These are phyloP conservation scores for Proteles cristata DNA, from an alignment of 2,113 vertebrate species.

Conservation along the genomic window DNA sequence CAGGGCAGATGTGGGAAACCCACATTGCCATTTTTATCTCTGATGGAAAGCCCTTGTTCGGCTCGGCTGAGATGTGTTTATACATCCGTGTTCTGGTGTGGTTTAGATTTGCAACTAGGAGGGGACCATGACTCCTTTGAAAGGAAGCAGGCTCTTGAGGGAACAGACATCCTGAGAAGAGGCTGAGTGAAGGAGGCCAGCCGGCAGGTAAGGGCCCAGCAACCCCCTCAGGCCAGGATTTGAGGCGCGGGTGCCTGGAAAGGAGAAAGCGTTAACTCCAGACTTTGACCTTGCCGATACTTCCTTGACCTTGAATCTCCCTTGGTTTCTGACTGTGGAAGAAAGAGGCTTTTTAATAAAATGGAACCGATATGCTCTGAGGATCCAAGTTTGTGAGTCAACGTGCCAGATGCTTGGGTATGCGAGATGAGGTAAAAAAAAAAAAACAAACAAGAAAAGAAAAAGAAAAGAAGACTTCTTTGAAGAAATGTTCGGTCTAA, in stretches of 20 bases:
- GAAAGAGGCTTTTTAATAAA: slow-evolving; percentile 37
- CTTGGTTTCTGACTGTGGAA: not conserved
- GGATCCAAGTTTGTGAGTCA: not conserved
- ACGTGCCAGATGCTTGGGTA: not conserved
- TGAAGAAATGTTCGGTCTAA: not conserved
- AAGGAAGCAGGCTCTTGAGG: not conserved
- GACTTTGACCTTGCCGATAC: not conserved
- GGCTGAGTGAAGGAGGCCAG: too few species aligned
- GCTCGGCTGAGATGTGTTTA: slow-evolving; percentile 54
- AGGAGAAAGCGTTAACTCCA: not conserved
- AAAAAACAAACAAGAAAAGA: not conserved
- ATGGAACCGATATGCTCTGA: not conserved
- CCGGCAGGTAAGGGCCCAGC: not conserved
- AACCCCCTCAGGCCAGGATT: not conserved
- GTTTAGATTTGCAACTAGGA: not conserved
- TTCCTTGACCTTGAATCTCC: not conserved
- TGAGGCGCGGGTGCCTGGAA: rapidly evolving
- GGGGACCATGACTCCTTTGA: not conserved
- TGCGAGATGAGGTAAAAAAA: not conserved
- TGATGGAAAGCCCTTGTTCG: slow-evolving; percentile 54
- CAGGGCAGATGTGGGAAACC: not conserved
- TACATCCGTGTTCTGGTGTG: not conserved
- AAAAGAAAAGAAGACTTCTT: not conserved
- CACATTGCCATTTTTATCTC: not conserved
- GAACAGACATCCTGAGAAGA: not conserved